phyloP scores from a whole-genome alignment of 2,113 vertebrate species.

The Mormyrus iriodes region DNA sequence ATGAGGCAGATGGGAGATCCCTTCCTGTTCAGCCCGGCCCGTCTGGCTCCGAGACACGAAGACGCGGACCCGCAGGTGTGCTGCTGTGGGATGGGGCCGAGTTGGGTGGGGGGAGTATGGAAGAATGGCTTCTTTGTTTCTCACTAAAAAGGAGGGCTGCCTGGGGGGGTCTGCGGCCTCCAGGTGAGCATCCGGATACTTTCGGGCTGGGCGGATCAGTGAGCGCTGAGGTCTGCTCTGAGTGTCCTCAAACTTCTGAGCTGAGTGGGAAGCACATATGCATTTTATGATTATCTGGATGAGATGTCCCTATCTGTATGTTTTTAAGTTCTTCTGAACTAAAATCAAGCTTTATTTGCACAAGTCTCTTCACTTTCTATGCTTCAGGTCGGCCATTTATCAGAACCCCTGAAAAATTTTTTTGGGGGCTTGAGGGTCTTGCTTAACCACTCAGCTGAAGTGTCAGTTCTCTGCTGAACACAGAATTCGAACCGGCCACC shows the following conservation, averaged over 20 bases:
- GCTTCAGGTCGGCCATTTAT: too few species aligned
- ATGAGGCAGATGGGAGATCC: neutral
- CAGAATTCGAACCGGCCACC: neutral
- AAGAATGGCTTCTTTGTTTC: conserved; percentile 22
- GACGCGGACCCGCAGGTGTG: conserved; percentile 33
- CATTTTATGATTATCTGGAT: neutral
- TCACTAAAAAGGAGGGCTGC: neutral
- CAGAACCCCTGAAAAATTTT: too few species aligned
- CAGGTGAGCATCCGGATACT: neutral
- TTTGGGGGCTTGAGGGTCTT: neutral
- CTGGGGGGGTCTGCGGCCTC: neutral
- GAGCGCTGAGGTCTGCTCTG: neutral
- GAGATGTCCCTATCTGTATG: neutral
- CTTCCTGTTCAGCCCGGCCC: conserved; percentile 19
- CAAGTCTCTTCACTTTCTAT: too few species aligned
- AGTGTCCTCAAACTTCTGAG: neutral
- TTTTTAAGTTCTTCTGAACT: too few species aligned
- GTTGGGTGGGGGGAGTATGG: neutral
- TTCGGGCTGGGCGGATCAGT: neutral
- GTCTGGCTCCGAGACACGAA: conserved; percentile 9
- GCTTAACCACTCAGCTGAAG: neutral
- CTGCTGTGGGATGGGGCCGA: neutral
- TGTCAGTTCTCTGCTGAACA: neutral
- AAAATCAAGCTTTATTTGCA: too few species aligned
- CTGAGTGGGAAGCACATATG: neutral